Conservation (phyloP, 2,113 vertebrate genomes). For the Entosphenus tridentatus region DNA sequence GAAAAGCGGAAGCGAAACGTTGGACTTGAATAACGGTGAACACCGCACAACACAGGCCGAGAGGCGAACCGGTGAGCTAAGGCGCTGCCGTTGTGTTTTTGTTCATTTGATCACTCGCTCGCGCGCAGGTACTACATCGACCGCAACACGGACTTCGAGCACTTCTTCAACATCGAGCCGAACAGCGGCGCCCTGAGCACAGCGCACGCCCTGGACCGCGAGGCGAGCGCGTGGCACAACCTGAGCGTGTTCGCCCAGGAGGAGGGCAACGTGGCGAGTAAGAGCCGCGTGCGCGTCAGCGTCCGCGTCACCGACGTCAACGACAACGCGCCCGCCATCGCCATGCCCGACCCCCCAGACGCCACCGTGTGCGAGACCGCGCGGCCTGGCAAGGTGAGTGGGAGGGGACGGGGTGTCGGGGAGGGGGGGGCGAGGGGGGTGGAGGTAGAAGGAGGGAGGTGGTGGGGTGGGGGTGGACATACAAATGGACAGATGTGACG, state of each 20-base stretch:
- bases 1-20: no score
- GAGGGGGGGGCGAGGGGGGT: not conserved
- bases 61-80: no score
- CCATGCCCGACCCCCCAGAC: not conserved
- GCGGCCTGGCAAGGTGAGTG: not conserved
- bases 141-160: slow-evolving; percentile 83
- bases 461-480: no score
- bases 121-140: slow-evolving; percentile 69
- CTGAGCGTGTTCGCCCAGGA: slow-evolving; percentile 86
- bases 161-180: slow-evolving; percentile 85
- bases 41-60: no score
- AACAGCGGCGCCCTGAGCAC: slow-evolving; percentile 68
- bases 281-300: not conserved
- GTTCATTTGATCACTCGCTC: not conserved
- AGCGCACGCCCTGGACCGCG: slow-evolving; percentile 65
- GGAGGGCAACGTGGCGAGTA: slow-evolving; percentile 34
- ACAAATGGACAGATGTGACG: no score
- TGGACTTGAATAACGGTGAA: no score
- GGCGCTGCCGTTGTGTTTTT: no score
- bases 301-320: slow-evolving; percentile 1
- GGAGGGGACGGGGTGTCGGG: no score
- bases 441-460: not conserved
- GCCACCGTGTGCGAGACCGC: no score
- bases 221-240: slow-evolving; percentile 66
- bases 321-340: slow-evolving; percentile 1